These are phyloP conservation scores for Zaprionus nigranus DNA, from an alignment of 1,140 invertebrate genomes.

Conservation along the genomic window DNA sequence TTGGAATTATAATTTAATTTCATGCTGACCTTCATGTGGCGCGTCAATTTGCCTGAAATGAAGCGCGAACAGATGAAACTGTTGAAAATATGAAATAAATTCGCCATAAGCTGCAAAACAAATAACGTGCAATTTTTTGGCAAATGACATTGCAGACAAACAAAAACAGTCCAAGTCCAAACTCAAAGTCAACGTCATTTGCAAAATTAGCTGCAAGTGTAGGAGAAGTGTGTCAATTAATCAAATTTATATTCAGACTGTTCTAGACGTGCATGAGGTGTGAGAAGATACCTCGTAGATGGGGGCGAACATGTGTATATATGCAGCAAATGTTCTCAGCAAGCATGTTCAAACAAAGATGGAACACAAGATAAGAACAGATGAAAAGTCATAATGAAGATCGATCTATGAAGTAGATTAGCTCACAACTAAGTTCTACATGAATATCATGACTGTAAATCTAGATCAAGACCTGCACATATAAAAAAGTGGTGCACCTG, in stretches of 20 bases:
- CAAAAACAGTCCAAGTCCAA: background rate
- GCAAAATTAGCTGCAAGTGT: constrained; percentile 41
- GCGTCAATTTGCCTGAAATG: constrained; percentile 51
- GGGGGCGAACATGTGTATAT: background rate
- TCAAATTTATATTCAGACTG: constrained; percentile 11
- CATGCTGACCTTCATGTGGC: constrained; percentile 40
- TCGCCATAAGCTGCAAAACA: constrained; percentile 19
- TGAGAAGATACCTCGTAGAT: background rate
- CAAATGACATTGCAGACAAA: constrained; percentile 22
- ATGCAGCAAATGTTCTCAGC: background rate
- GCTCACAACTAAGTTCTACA: background rate
- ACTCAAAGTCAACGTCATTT: constrained; percentile 33
- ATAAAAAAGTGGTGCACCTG: constrained; percentile 19
- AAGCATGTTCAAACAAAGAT: no score
- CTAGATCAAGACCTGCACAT: background rate
- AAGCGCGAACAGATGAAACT: constrained; percentile 30
- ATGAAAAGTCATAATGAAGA: no score
- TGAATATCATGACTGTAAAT: no score
- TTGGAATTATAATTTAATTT: constrained; percentile 51
- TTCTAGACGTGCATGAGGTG: background rate
- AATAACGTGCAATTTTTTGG: constrained; percentile 34
- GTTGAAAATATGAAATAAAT: constrained; percentile 39
- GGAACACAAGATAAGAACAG: no score
- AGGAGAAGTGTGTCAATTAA: constrained; percentile 23
- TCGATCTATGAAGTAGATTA: no score